phyloP scores from a whole-genome alignment of 30 jellyfish, hydroid and myxozoan genomes.

The Turritopsis rubra region DNA sequence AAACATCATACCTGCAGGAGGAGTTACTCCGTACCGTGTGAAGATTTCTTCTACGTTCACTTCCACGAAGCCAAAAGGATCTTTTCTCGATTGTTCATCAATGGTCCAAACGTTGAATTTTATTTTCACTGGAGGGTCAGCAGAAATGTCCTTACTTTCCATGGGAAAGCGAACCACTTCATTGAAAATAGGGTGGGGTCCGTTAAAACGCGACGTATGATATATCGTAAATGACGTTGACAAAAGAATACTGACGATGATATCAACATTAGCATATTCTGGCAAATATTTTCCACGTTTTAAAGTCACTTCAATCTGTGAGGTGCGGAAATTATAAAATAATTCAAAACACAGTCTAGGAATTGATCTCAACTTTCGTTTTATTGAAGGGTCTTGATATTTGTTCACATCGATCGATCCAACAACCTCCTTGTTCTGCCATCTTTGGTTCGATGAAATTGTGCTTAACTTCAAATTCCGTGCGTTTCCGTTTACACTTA shows the following conservation, averaged over 20 bases:
- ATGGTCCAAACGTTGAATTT: conserved; percentile 79
- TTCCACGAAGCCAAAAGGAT: conserved; percentile 61
- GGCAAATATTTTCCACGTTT: conserved; percentile 4
- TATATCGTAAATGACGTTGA: conserved; percentile 4
- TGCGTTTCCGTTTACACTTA: conserved; percentile 10
- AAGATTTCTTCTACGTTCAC: conserved; percentile 44
- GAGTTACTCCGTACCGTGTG: conserved; percentile 21
- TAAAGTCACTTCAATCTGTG: conserved; percentile 6
- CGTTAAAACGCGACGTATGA: conserved; percentile 14
- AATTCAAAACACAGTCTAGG: conserved; percentile 23
- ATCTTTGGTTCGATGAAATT: neutral
- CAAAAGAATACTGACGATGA: neutral
- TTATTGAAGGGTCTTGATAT: neutral
- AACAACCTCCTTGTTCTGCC: neutral
- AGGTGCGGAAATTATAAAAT: conserved; percentile 15
- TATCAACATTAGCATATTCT: conserved; percentile 9
- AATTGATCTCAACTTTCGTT: neutral
- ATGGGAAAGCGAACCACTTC: conserved; percentile 45
- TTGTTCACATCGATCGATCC: conserved; percentile 14
- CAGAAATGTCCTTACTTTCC: conserved; percentile 17
- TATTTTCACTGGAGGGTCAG: conserved; percentile 32
- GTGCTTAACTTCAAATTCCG: neutral
- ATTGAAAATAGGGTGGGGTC: conserved; percentile 70
- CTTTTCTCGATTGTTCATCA: conserved; percentile 56
- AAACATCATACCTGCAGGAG: conserved; percentile 34